phyloP scores from a whole-genome alignment of 2,797 vertebrate genomes.

The Phoxinus dragarum region DNA sequence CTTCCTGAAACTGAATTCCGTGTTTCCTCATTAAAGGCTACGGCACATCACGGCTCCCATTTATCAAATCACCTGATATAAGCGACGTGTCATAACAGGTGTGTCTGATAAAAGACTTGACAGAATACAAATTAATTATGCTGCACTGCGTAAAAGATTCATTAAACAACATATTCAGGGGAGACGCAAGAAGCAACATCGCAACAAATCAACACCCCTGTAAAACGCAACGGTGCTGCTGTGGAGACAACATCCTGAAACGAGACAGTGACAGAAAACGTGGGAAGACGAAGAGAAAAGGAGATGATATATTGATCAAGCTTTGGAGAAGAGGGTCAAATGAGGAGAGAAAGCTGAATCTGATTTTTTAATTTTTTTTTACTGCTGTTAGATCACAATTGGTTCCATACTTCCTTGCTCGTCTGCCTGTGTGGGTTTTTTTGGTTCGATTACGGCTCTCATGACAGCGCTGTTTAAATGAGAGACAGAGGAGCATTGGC shows the following conservation, averaged over 20 bases:
- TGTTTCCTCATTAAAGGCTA: neutral
- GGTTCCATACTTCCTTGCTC: conserved; percentile 67
- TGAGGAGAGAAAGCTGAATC: conserved; percentile 23
- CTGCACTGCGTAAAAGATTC: conserved; percentile 38
- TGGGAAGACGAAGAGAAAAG: conserved; percentile 25
- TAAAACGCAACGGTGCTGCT: conserved; percentile 40
- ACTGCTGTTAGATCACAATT: conserved; percentile 72
- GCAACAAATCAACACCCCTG: conserved; percentile 40
- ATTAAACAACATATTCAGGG: conserved; percentile 35
- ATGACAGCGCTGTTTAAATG: conserved; percentile 50
- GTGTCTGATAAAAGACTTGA: conserved; percentile 40
- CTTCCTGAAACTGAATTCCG: neutral
- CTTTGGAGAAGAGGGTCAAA: conserved; percentile 24
- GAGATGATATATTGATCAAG: conserved; percentile 12
- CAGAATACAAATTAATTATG: conserved; percentile 40
- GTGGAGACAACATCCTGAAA: conserved; percentile 65
- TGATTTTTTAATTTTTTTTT: conserved; percentile 64
- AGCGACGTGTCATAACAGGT: conserved; percentile 22
- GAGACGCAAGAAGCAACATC: conserved; percentile 6
- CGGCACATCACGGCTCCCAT: neutral
- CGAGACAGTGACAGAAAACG: conserved; percentile 48
- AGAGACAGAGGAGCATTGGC: conserved; percentile 46
- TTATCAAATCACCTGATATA: conserved; percentile 36
- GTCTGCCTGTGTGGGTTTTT: conserved; percentile 46
- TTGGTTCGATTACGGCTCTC: conserved; percentile 45